These are phyloP conservation scores for Hepsetus odoe DNA, from an alignment of 2,113 vertebrate species.

Conservation along the genomic window DNA sequence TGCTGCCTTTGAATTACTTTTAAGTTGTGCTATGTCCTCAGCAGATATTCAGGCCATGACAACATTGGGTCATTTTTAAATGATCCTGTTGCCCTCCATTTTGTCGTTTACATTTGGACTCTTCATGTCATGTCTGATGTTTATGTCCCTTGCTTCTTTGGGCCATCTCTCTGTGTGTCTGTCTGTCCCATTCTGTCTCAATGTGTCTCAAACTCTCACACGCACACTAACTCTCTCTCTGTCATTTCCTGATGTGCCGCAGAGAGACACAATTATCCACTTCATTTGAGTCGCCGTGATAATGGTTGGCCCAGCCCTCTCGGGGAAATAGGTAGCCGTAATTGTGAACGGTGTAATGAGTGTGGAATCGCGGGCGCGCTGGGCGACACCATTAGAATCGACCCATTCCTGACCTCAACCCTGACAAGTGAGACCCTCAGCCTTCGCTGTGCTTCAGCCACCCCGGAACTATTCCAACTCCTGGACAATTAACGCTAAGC, in stretches of 20 bases:
- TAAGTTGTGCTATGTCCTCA: neutral
- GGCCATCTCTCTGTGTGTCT: slow-evolving; percentile 48
- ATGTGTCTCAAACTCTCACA: slow-evolving; percentile 44
- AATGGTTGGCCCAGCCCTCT: slow-evolving; percentile 76
- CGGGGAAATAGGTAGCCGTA: slow-evolving; percentile 73
- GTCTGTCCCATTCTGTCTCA: slow-evolving; percentile 4
- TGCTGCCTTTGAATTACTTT: slow-evolving; percentile 22
- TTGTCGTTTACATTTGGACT: neutral
- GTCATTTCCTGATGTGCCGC: slow-evolving; percentile 73
- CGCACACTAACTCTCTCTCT: slow-evolving; percentile 58
- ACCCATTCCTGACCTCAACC: slow-evolving; percentile 67
- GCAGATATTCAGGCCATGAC: neutral
- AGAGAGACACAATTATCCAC: slow-evolving; percentile 81
- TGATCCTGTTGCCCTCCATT: neutral
- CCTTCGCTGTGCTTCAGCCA: slow-evolving; percentile 55
- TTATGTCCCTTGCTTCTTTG: slow-evolving; percentile 32
- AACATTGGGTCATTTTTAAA: neutral
- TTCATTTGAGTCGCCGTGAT: slow-evolving; percentile 80
- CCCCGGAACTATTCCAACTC: slow-evolving; percentile 69
- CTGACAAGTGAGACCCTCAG: slow-evolving; percentile 58
- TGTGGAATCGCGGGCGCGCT: slow-evolving; percentile 73
- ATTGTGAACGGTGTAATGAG: slow-evolving; percentile 81
- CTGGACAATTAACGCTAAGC: slow-evolving; percentile 70
- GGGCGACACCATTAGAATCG: slow-evolving; percentile 72
- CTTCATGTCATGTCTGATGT: slow-evolving; percentile 39